Percentiles rank a stretch among this genome's conserved stretches.
Evolutionary conservation across 2,888 invertebrate species (phyloP).

Genomic region (Synanthedon tipuliformis): DNA sequence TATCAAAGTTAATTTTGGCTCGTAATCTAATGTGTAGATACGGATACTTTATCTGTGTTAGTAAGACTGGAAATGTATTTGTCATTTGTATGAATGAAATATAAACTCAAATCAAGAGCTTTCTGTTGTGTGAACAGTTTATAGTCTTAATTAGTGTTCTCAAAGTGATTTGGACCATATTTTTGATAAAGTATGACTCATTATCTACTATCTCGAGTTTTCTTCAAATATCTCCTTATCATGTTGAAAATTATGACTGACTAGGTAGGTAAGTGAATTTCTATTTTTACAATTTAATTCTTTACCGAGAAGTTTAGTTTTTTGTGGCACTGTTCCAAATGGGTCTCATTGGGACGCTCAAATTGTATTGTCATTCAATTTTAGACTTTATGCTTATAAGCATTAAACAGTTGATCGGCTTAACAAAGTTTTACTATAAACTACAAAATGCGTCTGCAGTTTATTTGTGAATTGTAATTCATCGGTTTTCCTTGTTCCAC

Average conservation of each 20-base stretch:
- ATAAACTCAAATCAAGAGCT: slow-evolving; percentile 58
- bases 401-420: background rate
- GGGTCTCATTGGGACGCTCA: background rate
- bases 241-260: background rate
- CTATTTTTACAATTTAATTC: background rate
- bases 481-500: background rate
- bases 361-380: background rate
- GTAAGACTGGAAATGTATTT: slow-evolving; percentile 59
- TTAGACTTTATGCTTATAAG: background rate
- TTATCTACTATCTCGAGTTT: slow-evolving; percentile 1
- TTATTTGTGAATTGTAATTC: background rate
- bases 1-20: slow-evolving; percentile 20
- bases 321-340: slow-evolving; percentile 4
- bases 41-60: slow-evolving; percentile 49
- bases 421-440: background rate
- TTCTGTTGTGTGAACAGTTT: slow-evolving; percentile 47
- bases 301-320: slow-evolving; percentile 7
- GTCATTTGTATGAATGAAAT: slow-evolving; percentile 66
- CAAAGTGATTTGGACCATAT: slow-evolving; percentile 11
- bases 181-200: slow-evolving; percentile 1
- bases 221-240: background rate
- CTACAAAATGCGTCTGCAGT: background rate
- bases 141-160: slow-evolving; percentile 65
- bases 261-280: background rate
- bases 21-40: slow-evolving; percentile 6